These are phyloP conservation scores for Drosophila tripunctata DNA, from an alignment of 2,888 invertebrate species.

Conservation along the genomic window DNA sequence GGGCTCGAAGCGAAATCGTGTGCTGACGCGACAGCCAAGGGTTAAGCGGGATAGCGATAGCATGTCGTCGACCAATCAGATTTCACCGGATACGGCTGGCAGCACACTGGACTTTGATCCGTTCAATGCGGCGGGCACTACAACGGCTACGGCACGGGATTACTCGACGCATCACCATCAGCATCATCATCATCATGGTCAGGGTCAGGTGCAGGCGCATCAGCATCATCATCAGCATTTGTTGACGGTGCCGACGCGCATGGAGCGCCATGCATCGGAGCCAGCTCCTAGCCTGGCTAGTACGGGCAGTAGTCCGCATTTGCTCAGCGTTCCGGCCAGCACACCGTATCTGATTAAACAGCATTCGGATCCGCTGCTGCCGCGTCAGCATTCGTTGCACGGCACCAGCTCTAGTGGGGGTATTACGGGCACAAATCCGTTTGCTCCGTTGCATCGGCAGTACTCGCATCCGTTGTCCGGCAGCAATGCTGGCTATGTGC, in stretches of 20 bases:
- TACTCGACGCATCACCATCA: constrained; percentile 68
- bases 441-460: constrained; percentile 85
- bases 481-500: constrained; percentile 59
- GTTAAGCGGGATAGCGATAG: constrained; percentile 88
- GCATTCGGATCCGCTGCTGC: constrained; percentile 88
- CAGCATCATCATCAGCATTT: constrained; percentile 78
- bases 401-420: constrained; percentile 48
- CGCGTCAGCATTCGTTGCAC: constrained; percentile 85
- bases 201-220: constrained; percentile 31
- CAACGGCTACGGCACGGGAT: constrained; percentile 58
- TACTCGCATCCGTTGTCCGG: constrained; percentile 85
- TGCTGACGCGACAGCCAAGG: constrained; percentile 88
- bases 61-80: constrained; percentile 81
- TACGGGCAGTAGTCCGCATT: constrained; percentile 86
- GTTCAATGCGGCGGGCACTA: constrained; percentile 71
- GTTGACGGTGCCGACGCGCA: constrained; percentile 85
- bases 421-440: constrained; percentile 67
- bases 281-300: constrained; percentile 86
- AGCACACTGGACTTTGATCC: constrained; percentile 80
- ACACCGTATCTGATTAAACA: constrained; percentile 87
- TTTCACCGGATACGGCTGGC: constrained; percentile 80
- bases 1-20: constrained; percentile 87
- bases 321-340: constrained; percentile 86
- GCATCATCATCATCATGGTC: constrained; percentile 53
- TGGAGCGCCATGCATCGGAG: constrained; percentile 87